Conservation (phyloP, 2,113 vertebrate species). For the Falcunculus frontatus region DNA sequence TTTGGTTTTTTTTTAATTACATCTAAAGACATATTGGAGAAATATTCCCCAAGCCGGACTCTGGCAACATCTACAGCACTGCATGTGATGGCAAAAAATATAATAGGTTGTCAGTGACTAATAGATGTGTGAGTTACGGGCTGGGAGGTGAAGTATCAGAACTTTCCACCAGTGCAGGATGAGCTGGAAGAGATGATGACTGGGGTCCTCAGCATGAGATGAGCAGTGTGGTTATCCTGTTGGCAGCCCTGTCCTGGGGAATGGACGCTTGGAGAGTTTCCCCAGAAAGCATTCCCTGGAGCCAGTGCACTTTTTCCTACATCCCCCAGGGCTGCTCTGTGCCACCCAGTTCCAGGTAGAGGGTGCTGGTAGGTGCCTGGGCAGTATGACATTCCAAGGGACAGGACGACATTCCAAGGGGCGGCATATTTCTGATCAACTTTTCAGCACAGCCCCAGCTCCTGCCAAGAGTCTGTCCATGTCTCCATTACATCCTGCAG, state of each 20-base stretch:
- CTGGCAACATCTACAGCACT: neutral
- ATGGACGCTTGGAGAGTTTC: accelerated
- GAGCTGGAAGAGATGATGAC: neutral
- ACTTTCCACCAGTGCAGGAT: neutral
- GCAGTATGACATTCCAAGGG: neutral
- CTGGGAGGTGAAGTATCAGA: neutral
- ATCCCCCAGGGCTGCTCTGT: neutral
- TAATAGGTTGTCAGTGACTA: neutral
- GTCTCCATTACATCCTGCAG: neutral
- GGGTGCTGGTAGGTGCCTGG: neutral
- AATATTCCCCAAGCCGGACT: neutral
- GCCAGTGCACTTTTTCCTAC: neutral
- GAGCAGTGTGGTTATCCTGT: neutral
- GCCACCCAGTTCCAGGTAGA: neutral
- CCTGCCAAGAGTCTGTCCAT: neutral
- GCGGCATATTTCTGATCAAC: neutral
- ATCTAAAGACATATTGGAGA: neutral
- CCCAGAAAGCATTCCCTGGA: neutral
- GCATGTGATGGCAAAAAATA: neutral
- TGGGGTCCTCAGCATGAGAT: neutral
- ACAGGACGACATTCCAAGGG: neutral
- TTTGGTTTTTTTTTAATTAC: neutral
- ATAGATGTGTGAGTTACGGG: neutral
- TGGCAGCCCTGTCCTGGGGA: neutral
- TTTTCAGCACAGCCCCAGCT: neutral